phyloP scores from a whole-genome alignment of 1,140 invertebrate species.

The Drosophila carrolli region DNA sequence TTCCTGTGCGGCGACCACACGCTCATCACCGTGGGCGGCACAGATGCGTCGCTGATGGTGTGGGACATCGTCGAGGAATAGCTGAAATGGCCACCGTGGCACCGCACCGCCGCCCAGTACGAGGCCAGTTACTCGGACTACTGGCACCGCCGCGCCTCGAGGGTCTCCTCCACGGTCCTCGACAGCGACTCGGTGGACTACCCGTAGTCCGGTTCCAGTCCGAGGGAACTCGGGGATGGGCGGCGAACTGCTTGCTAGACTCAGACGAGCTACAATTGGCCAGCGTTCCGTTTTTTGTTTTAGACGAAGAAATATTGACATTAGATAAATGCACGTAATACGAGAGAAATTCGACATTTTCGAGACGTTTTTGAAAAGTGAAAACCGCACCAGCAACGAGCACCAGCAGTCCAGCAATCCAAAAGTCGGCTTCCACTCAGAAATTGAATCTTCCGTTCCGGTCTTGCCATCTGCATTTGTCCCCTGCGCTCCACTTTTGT shows the following conservation, averaged over 20 bases:
- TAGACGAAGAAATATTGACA: slow-evolving; percentile 61
- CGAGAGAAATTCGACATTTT: slow-evolving; percentile 52
- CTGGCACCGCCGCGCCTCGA: slow-evolving; percentile 75
- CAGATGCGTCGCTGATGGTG: slow-evolving; percentile 95
- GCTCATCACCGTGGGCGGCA: slow-evolving; percentile 95
- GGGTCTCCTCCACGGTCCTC: slow-evolving; percentile 73
- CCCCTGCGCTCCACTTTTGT: slow-evolving; percentile 11
- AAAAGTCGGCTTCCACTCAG: slow-evolving; percentile 61
- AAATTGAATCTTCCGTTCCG: slow-evolving; percentile 64
- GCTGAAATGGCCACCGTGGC: slow-evolving; percentile 85
- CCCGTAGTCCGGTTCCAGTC: slow-evolving; percentile 40
- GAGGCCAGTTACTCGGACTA: slow-evolving; percentile 75
- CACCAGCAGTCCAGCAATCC: slow-evolving; percentile 15
- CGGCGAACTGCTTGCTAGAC: slow-evolving; percentile 46
- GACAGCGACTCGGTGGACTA: slow-evolving; percentile 81
- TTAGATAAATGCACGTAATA: slow-evolving; percentile 70
- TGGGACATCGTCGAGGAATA: slow-evolving; percentile 92
- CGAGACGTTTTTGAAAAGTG: slow-evolving; percentile 38
- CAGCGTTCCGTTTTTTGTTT: slow-evolving; percentile 68
- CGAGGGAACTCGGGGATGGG: slow-evolving; percentile 6
- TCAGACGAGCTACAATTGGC: slow-evolving; percentile 62
- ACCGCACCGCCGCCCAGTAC: slow-evolving; percentile 68
- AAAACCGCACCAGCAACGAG: slow-evolving; percentile 24
- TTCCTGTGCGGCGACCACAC: slow-evolving; percentile 95
- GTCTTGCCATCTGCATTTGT: slow-evolving; percentile 43